Evolutionary conservation across 2,797 vertebrate genomes (phyloP).

Genomic region (Novumbra hubbsi): DNA sequence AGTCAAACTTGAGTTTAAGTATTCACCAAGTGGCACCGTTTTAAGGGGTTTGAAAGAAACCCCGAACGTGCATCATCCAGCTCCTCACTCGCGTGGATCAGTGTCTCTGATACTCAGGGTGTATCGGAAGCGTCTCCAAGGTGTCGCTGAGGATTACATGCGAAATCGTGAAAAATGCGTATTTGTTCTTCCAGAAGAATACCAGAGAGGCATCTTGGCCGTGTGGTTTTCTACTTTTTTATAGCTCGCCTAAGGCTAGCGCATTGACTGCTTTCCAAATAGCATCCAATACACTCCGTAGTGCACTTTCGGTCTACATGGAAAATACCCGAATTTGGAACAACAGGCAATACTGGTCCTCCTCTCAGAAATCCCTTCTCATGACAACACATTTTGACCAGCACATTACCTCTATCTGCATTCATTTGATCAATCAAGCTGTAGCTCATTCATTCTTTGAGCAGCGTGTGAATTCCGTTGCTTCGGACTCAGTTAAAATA

Average conservation of each 20-base stretch:
- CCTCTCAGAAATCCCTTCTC: background rate
- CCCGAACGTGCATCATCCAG: too few relatives aligned
- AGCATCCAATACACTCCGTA: too few relatives aligned
- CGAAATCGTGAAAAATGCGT: conserved; percentile 5
- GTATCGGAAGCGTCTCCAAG: conserved; percentile 22
- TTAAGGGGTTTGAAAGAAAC: too few relatives aligned
- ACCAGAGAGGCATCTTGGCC: conserved; percentile 1
- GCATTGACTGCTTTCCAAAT: too few relatives aligned
- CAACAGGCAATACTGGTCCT: background rate
- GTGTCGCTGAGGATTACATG: conserved; percentile 12
- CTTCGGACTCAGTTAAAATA: background rate
- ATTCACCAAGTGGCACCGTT: too few relatives aligned
- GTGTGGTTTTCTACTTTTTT: background rate
- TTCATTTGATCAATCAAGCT: background rate
- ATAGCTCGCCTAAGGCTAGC: background rate
- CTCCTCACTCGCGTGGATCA: background rate
- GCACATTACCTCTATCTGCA: background rate
- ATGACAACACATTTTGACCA: background rate
- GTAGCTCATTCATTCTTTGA: background rate
- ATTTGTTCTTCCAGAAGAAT: conserved; percentile 26
- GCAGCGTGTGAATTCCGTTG: background rate
- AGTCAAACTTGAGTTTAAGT: background rate
- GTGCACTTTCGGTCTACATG: too few relatives aligned
- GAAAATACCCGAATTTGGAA: too few relatives aligned
- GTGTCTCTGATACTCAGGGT: conserved; percentile 25